phyloP scores from a whole-genome alignment of 1,140 invertebrate species.

The Drosophila parvula region DNA sequence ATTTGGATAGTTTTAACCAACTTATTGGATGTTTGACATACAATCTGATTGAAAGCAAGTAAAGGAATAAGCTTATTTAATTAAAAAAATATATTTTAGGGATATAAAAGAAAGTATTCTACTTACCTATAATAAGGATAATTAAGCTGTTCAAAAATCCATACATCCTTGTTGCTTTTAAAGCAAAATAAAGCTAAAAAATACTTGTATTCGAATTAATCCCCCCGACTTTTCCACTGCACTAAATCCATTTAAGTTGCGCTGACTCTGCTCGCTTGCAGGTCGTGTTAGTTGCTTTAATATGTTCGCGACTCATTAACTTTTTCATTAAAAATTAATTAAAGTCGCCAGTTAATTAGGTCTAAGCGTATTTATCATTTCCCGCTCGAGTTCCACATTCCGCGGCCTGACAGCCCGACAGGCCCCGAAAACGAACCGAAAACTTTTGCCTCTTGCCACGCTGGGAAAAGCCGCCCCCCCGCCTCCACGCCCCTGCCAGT shows the following conservation, averaged over 20 bases:
- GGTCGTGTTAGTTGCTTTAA: slow-evolving; percentile 63
- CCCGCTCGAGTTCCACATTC: slow-evolving; percentile 64
- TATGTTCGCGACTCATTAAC: slow-evolving; percentile 78
- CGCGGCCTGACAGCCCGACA: slow-evolving; percentile 59
- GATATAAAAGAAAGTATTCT: no score
- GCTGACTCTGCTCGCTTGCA: slow-evolving; percentile 11
- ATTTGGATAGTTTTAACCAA: neutral
- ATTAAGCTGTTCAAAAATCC: no score
- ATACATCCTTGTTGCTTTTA: no score
- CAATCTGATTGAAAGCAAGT: no score
- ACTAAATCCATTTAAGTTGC: slow-evolving; percentile 14
- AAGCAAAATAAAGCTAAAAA: no score
- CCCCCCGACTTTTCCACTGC: neutral
- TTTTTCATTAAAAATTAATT: slow-evolving; percentile 83
- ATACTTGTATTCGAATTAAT: neutral
- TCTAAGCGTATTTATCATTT: slow-evolving; percentile 83
- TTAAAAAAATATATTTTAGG: no score
- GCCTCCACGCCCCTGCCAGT: slow-evolving; percentile 8
- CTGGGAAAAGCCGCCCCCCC: slow-evolving; percentile 2
- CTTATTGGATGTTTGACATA: neutral
- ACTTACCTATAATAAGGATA: no score
- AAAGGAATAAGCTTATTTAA: no score
- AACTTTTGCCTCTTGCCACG: slow-evolving; percentile 68
- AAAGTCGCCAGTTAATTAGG: slow-evolving; percentile 82
- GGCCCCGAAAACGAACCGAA: slow-evolving; percentile 61